phyloP scores from a whole-genome alignment of 2,797 vertebrate genomes.

The Phoxinus dragarum region DNA sequence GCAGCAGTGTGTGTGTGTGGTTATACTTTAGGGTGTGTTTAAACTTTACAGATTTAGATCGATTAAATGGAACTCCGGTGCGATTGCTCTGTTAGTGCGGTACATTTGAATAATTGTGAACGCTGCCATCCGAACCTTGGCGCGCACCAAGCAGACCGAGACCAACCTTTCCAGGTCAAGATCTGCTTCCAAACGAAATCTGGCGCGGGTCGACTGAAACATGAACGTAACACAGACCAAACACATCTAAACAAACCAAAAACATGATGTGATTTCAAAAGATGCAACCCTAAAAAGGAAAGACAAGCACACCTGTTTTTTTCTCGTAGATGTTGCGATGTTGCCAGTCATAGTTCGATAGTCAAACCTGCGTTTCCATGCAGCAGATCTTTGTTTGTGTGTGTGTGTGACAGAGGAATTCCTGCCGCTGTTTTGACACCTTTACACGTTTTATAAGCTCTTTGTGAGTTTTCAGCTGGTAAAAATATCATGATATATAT shows the following conservation, averaged over 20 bases:
- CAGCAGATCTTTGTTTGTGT: background rate
- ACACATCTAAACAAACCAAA: background rate
- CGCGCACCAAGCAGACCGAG: background rate
- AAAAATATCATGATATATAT: too few relatives aligned
- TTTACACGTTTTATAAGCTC: background rate
- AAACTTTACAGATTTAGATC: background rate
- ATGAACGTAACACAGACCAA: background rate
- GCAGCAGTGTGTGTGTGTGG: slow-evolving; percentile 8
- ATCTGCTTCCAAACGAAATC: background rate
- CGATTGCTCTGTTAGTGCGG: background rate
- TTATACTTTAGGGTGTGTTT: background rate
- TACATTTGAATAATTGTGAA: background rate
- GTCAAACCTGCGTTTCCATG: background rate
- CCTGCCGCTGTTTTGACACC: background rate
- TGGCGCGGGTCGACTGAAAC: background rate
- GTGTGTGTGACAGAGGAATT: background rate
- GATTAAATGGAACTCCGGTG: background rate
- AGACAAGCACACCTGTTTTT: background rate
- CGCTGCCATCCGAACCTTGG: background rate
- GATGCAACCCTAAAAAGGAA: background rate
- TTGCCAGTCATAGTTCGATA: too few relatives aligned
- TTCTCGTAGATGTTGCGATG: background rate
- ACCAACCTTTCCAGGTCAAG: background rate
- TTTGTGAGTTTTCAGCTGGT: background rate
- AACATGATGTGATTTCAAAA: background rate